Percentiles rank a stretch among this genome's conserved stretches.
phyloP scores from a whole-genome alignment of 2,888 invertebrate genomes.

The Nomada flava region DNA sequence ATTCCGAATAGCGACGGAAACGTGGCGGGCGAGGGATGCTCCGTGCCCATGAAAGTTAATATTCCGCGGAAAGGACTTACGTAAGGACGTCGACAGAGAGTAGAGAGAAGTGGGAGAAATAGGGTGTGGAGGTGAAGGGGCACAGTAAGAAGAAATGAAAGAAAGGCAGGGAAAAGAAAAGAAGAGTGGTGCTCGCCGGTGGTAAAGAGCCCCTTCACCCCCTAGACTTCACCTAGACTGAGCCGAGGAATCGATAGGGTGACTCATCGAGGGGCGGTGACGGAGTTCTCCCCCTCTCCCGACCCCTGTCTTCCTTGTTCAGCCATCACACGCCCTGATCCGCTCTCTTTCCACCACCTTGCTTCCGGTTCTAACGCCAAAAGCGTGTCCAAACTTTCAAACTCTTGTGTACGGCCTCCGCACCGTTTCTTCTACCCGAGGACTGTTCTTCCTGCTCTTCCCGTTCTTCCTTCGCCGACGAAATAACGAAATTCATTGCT shows the following conservation, averaged over 20 bases:
- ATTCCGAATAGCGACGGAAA: constrained; percentile 39
- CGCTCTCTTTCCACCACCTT: constrained; percentile 28
- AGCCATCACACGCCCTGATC: constrained; percentile 54
- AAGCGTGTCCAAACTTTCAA: constrained; percentile 80
- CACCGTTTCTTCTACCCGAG: constrained; percentile 5
- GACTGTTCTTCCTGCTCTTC: constrained; percentile 21
- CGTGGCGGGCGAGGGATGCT: constrained; percentile 44
- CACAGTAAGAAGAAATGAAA: constrained; percentile 39
- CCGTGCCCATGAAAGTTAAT: constrained; percentile 73
- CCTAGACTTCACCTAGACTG: constrained; percentile 66
- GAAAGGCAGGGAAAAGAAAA: constrained; percentile 28
- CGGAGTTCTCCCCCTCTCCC: constrained; percentile 71
- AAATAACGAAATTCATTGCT: constrained; percentile 67
- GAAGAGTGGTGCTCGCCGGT: constrained; percentile 60
- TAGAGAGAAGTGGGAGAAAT: constrained; percentile 9
- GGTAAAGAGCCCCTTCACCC: constrained; percentile 62
- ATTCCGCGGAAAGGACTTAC: constrained; percentile 71
- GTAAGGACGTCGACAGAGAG: constrained; percentile 60
- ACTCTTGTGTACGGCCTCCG: constrained; percentile 60
- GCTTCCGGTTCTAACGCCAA: constrained; percentile 71
- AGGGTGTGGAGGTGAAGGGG: constrained; percentile 25
- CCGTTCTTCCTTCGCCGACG: neutral
- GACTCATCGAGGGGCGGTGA: constrained; percentile 82
- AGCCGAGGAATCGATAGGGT: constrained; percentile 81
- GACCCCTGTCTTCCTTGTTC: constrained; percentile 53